Evolutionary conservation across 2,797 vertebrate species (phyloP).

Genomic region (Muscicapa striata): DNA sequence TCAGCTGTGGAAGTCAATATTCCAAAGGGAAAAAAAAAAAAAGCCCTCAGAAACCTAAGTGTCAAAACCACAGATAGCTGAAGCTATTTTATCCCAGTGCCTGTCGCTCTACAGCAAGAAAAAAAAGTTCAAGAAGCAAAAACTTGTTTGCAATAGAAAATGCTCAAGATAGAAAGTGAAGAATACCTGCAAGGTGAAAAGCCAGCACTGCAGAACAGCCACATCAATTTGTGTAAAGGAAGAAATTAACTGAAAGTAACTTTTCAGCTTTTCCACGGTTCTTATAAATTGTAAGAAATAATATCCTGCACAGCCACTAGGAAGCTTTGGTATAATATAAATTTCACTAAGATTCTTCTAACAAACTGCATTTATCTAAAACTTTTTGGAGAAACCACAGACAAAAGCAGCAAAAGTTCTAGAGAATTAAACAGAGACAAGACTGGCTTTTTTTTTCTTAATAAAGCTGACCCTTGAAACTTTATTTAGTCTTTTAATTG

Average conservation of each 20-base stretch:
- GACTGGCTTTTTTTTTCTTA: rapidly evolving
- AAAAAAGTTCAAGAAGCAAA: neutral
- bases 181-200: neutral
- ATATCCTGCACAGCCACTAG: neutral
- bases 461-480: neutral
- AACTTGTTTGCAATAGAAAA: neutral
- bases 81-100: neutral
- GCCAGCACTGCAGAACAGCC: neutral
- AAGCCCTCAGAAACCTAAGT: neutral
- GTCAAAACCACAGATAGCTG: neutral
- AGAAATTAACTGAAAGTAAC: neutral
- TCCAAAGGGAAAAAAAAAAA: neutral
- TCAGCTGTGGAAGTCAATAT: neutral
- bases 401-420: neutral
- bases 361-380: neutral
- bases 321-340: neutral
- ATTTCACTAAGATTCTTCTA: neutral
- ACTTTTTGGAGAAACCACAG: neutral
- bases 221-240: neutral
- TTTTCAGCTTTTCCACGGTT: neutral
- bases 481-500: neutral
- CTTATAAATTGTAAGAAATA: neutral
- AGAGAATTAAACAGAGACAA: neutral
- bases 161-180: neutral
- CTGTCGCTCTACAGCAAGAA: neutral